Conservation (phyloP, 2,888 invertebrate genomes). For the Lochmaea crataegi region DNA sequence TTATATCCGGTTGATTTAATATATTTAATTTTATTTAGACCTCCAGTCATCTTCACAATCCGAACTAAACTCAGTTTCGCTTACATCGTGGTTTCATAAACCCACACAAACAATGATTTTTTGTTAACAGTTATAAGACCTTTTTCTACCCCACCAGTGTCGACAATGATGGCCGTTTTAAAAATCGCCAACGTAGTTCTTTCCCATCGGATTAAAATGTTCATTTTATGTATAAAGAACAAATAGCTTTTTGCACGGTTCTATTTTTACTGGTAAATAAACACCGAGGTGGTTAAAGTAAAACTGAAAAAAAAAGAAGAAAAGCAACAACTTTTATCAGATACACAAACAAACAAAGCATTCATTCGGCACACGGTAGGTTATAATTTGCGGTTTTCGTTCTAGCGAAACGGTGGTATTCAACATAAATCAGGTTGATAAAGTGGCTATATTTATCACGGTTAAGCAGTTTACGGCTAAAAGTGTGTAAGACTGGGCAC, state of each 20-base stretch:
- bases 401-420: conserved; percentile 24
- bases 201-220: background rate
- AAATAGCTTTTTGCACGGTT: conserved; percentile 1
- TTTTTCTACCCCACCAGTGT: background rate
- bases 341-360: conserved; percentile 25
- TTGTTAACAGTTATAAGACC: background rate
- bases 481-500: conserved; percentile 37
- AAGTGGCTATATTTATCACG: conserved; percentile 41
- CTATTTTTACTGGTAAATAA: conserved; percentile 8
- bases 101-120: no score
- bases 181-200: background rate
- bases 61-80: no score
- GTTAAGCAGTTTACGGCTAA: conserved; percentile 39
- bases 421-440: conserved; percentile 41
- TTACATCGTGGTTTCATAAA: no score
- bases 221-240: background rate
- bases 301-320: conserved; percentile 14
- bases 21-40: no score
- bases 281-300: conserved; percentile 15
- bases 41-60: no score
- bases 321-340: conserved; percentile 25
- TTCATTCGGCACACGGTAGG: conserved; percentile 27
- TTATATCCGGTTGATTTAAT: no score
- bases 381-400: conserved; percentile 39
- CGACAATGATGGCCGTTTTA: background rate